Percentiles rank a stretch among this genome's conserved stretches.
phyloP scores from a whole-genome alignment of 1,140 invertebrate genomes.

The Scaptodrosophila lebanonensis region DNA sequence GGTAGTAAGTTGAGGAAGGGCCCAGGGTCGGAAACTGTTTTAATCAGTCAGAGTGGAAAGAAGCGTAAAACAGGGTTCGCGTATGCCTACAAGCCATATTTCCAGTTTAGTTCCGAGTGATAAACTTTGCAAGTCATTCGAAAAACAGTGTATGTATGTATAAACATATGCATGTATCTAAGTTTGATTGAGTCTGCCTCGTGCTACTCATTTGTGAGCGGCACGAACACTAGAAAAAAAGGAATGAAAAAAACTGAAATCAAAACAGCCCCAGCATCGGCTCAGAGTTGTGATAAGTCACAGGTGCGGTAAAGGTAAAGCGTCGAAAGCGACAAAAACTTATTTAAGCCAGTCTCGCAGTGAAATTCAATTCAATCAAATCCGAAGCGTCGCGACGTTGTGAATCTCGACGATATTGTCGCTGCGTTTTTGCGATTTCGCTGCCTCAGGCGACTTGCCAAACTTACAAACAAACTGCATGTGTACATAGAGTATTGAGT shows the following conservation, averaged over 20 bases:
- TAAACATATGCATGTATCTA: neutral
- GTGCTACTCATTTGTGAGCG: slow-evolving; percentile 49
- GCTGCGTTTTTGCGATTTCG: slow-evolving; percentile 7
- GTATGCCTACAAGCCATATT: no score
- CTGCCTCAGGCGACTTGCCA: no score
- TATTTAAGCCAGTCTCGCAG: slow-evolving; percentile 28
- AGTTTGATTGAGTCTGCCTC: slow-evolving; percentile 26
- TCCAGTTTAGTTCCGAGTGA: no score
- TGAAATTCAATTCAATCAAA: slow-evolving; percentile 29
- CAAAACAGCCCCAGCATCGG: slow-evolving; percentile 23
- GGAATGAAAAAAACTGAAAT: slow-evolving; percentile 16
- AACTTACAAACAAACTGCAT: neutral
- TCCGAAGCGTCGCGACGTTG: slow-evolving; percentile 19
- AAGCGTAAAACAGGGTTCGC: no score
- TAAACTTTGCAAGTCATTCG: no score
- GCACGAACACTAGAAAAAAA: slow-evolving; percentile 9
- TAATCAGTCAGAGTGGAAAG: no score
- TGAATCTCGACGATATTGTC: no score
- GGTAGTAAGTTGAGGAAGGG: no score
- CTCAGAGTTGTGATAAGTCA: slow-evolving; percentile 7
- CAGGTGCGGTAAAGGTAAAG: neutral
- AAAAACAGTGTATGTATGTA: no score
- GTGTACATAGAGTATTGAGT: no score
- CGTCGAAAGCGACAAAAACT: slow-evolving; percentile 9
- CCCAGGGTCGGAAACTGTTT: no score